phyloP scores from a whole-genome alignment of 1,140 invertebrate genomes.

The Metaphire vulgaris region DNA sequence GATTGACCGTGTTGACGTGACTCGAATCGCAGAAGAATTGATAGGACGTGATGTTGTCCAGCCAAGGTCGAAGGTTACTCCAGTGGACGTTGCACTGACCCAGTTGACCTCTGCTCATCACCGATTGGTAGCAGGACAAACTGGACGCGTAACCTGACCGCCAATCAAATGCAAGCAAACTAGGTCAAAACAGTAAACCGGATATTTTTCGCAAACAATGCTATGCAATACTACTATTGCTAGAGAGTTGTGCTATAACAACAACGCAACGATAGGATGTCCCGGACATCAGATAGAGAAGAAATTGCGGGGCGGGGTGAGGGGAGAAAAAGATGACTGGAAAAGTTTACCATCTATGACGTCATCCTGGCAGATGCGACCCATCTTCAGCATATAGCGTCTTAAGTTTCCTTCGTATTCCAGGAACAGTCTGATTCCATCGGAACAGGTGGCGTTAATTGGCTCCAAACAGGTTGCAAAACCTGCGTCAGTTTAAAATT shows the following conservation, averaged over 20 bases:
- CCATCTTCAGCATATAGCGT: not conserved
- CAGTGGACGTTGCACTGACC: slow-evolving; percentile 1
- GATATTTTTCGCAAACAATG: too few relatives aligned
- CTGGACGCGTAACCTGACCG: not conserved
- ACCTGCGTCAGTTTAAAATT: not conserved
- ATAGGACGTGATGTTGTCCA: not conserved
- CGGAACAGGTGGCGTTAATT: not conserved
- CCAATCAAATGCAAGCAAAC: too few relatives aligned
- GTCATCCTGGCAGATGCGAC: not conserved
- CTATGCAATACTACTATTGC: too few relatives aligned
- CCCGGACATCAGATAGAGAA: too few relatives aligned
- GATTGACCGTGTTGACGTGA: slow-evolving; percentile 1
- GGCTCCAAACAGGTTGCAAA: not conserved
- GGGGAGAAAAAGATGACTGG: too few relatives aligned
- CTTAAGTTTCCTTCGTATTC: not conserved
- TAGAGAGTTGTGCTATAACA: too few relatives aligned
- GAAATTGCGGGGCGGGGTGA: too few relatives aligned
- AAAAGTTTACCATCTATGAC: not conserved
- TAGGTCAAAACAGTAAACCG: too few relatives aligned
- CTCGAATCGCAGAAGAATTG: not conserved
- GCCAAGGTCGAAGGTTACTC: slow-evolving; percentile 1
- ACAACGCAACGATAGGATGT: too few relatives aligned
- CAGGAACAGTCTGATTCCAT: not conserved
- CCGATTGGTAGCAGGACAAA: not conserved
- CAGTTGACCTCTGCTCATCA: not conserved